Conservation (phyloP, 2,113 vertebrate genomes). For the Donacobius atricapilla region DNA sequence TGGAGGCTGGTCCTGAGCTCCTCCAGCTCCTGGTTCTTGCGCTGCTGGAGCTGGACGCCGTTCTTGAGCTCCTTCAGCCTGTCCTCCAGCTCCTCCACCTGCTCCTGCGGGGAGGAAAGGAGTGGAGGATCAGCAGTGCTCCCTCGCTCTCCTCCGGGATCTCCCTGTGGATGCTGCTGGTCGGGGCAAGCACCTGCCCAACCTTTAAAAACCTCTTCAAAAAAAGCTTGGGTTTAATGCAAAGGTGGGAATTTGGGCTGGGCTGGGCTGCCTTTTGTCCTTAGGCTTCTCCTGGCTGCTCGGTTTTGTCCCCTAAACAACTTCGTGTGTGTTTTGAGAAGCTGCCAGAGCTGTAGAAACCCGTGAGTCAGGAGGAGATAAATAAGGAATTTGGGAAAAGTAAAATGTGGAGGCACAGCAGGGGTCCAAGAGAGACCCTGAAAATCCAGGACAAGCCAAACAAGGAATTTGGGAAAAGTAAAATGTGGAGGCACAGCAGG, state of each 20-base stretch:
- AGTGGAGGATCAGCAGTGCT: neutral
- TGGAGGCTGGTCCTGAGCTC: slow-evolving; percentile 79
- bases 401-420: neutral
- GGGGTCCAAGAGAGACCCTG: neutral
- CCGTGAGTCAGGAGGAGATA: neutral
- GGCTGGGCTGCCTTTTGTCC: neutral
- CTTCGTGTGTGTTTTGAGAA: neutral
- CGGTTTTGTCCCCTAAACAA: neutral
- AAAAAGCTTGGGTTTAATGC: neutral
- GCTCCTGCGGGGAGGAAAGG: slow-evolving; percentile 68
- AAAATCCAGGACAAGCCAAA: accelerated
- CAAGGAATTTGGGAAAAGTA: no score
- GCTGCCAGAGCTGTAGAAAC: neutral
- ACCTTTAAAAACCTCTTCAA: neutral
- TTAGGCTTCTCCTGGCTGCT: neutral
- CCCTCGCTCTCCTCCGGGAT: neutral
- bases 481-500: neutral
- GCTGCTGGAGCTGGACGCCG: slow-evolving; percentile 83
- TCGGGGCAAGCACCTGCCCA: neutral
- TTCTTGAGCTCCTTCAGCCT: slow-evolving; percentile 82
- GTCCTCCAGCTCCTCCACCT: slow-evolving; percentile 84
- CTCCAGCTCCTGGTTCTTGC: slow-evolving; percentile 85
- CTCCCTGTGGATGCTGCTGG: neutral
- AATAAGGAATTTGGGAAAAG: neutral
- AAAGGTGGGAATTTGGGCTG: neutral